A percentile compares a stretch with the other conserved stretches of the same genome.
These are phyloP conservation scores for Nasua narica DNA, from an alignment of 2,797 vertebrate genomes.

Conservation along the genomic window DNA sequence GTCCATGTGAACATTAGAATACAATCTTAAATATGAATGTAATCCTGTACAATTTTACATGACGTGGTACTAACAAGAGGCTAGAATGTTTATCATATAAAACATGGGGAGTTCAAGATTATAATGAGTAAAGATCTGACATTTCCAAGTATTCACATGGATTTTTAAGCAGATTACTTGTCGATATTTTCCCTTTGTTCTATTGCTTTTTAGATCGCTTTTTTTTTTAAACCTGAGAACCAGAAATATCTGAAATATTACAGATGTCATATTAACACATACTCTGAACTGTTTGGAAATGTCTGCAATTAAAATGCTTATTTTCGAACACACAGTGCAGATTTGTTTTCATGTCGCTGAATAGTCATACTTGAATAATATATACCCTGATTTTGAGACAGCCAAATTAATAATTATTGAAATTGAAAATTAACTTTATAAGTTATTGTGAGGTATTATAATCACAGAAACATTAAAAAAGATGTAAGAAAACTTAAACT, in stretches of 20 bases:
- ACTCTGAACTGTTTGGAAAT: neutral
- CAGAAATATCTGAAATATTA: slow-evolving; percentile 22
- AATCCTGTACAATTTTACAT: slow-evolving; percentile 12
- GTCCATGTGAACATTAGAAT: neutral
- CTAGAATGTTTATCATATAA: neutral
- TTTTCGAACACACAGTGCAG: neutral
- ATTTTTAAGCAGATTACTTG: neutral
- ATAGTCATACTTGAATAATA: neutral
- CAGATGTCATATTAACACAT: neutral
- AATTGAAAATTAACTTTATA: slow-evolving; percentile 17
- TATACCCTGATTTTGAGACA: neutral
- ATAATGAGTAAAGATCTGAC: neutral
- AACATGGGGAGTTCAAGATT: neutral
- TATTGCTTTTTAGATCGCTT: neutral
- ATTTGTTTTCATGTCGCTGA: neutral
- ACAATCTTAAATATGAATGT: neutral
- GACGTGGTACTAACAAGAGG: neutral
- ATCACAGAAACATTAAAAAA: neutral
- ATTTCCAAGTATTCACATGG: neutral
- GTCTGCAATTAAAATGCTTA: slow-evolving; percentile 1
- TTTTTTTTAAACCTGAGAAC: neutral
- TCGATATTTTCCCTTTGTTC: neutral
- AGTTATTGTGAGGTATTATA: neutral
- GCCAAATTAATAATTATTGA: slow-evolving; percentile 3
- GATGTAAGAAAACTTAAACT: neutral